Percentiles rank a stretch among this genome's conserved stretches.
Conservation (phyloP, 2,797 vertebrate genomes). For the Schizopygopsis malacanthus region DNA sequence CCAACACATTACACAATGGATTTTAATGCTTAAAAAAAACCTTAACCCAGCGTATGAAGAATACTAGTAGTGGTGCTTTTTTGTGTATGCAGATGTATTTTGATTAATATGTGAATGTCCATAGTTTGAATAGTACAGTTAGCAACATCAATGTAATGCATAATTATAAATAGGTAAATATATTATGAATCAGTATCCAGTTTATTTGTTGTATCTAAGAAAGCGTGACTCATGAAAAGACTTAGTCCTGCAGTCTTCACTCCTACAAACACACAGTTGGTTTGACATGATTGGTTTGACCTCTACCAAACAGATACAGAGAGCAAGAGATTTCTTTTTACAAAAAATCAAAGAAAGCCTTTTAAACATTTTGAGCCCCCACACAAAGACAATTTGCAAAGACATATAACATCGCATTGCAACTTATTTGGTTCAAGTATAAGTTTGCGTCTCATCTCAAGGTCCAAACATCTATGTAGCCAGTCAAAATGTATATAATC, state of each 20-base stretch:
- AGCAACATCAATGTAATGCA: not conserved
- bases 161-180: conserved; percentile 20
- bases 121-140: not conserved
- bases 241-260: conserved; percentile 35
- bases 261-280: conserved; percentile 50
- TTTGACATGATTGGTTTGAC: conserved; percentile 48
- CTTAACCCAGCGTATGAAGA: not conserved
- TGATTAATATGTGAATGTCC: not conserved
- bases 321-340: not conserved
- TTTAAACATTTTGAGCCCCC: conserved; percentile 8
- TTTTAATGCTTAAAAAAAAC: conserved; percentile 1
- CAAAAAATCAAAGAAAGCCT: conserved; percentile 9
- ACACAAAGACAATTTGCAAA: conserved; percentile 3
- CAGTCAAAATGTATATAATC: not conserved
- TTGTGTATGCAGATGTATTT: not conserved
- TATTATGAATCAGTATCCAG: conserved; percentile 23
- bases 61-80: not conserved
- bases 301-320: conserved; percentile 42
- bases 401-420: not conserved
- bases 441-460: not conserved
- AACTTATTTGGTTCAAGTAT: not conserved
- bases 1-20: not conserved
- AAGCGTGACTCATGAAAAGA: conserved; percentile 31
- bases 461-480: not conserved
- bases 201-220: conserved; percentile 18